Percentiles rank a stretch among this genome's conserved stretches.
Evolutionary conservation across 2,888 invertebrate species (phyloP).

Genomic region (Hipparchia sbordonii): DNA sequence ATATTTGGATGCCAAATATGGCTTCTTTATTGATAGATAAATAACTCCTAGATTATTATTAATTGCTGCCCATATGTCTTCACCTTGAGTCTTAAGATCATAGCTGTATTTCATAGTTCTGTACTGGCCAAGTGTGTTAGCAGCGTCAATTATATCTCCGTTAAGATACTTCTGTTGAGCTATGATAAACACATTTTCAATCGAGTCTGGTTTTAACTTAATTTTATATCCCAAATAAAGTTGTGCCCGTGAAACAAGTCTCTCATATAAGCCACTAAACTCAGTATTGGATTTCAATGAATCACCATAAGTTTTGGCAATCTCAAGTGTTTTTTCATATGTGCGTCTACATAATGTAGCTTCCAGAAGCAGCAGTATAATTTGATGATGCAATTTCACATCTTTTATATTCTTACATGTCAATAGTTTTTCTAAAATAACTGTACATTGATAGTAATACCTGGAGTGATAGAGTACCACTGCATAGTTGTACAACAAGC

Average conservation of each 20-base stretch:
- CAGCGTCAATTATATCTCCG: constrained; percentile 72
- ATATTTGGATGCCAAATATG: constrained; percentile 90
- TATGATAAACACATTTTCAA: constrained; percentile 74
- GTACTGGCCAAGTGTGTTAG: constrained; percentile 67
- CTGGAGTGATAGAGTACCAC: constrained; percentile 89
- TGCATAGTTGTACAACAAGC: constrained; percentile 89
- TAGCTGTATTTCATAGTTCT: constrained; percentile 67
- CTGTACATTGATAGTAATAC: constrained; percentile 87
- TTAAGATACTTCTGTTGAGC: constrained; percentile 74
- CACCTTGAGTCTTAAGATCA: constrained; percentile 70
- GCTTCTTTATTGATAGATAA: constrained; percentile 91
- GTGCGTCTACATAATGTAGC: constrained; percentile 72
- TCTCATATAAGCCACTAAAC: constrained; percentile 64
- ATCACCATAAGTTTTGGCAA: constrained; percentile 67
- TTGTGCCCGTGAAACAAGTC: constrained; percentile 69
- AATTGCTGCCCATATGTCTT: constrained; percentile 81
- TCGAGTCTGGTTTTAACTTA: constrained; percentile 62
- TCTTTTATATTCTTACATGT: constrained; percentile 67
- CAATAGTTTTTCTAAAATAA: constrained; percentile 68
- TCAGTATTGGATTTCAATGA: constrained; percentile 62
- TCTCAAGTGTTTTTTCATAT: constrained; percentile 69
- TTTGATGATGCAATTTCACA: constrained; percentile 62
- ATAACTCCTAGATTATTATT: constrained; percentile 93
- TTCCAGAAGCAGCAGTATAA: constrained; percentile 69
- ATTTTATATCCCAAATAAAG: constrained; percentile 59